Conservation (phyloP, 2,888 invertebrate species). For the Aspidiotus rigidus region DNA sequence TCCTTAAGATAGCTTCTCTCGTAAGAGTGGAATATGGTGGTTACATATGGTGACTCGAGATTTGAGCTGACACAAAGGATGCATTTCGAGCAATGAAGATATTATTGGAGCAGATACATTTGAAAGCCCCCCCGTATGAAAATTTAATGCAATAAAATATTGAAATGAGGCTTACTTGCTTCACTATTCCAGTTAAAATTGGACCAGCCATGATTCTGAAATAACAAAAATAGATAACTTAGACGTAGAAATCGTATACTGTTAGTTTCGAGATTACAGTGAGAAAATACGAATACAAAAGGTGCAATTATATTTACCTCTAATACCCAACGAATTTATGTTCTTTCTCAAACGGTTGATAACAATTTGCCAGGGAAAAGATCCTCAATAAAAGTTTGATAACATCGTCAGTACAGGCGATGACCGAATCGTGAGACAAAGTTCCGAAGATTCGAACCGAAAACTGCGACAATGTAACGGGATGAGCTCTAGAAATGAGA, state of each 20-base stretch:
- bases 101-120: too few species aligned
- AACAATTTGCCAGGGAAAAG: background rate
- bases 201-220: slow-evolving; percentile 22
- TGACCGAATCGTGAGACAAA: background rate
- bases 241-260: background rate
- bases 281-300: background rate
- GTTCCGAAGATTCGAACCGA: background rate
- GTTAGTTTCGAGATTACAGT: slow-evolving; percentile 2
- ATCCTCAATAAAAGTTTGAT: background rate
- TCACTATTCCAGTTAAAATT: slow-evolving; percentile 47
- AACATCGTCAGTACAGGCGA: background rate
- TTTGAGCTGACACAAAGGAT: too few species aligned
- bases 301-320: background rate
- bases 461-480: background rate
- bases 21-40: too few species aligned
- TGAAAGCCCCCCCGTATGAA: too few species aligned
- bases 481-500: background rate
- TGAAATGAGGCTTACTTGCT: slow-evolving; percentile 48
- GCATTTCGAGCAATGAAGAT: too few species aligned
- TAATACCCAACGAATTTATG: background rate
- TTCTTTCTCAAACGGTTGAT: background rate
- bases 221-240: background rate
- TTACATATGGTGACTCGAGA: too few species aligned
- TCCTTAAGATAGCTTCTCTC: too few species aligned
- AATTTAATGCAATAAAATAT: background rate